Base-by-base conservation (phyloP, 2,113 vertebrate genomes). In the Pterocles orientalis region DNA sequence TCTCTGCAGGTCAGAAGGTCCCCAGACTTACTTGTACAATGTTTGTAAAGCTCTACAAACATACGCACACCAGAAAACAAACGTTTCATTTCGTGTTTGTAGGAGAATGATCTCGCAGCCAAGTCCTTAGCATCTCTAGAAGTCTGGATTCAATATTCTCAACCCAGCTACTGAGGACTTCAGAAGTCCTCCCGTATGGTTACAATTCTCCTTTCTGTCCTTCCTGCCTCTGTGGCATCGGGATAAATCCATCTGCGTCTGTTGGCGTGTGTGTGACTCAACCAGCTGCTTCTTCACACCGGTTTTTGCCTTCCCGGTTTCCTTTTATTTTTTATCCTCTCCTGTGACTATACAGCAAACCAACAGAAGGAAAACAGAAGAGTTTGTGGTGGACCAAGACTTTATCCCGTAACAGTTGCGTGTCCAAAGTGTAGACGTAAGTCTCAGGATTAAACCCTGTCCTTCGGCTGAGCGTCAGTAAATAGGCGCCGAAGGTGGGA, bases 11-110 rank as follows among this genome's bases (percentile, higher is more conserved):
- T 57, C 62, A n/a, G 62, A 57, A 69, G 26, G 21, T 39, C 29
- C 18, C 5, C 5, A 26, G 48, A 9, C 12, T 47, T 29, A 2
- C 10, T 58, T 45, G 9, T 39, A 29, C 43, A 36, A 3, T 12
- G 23, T 7, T 4, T 6, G 24, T 36, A 34, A 33, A 88, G 58
- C 19, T 33, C 58, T 31, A 12, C 45, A 48, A 9, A 57, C 24
- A 8, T 3, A 9, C 0, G 5, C 14, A 3, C 43, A 12, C 10
- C 45, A 23, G 50, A 47, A n/a, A 57, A 10, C 24, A 34, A 24
- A 28, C 0, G 0, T 9, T 12, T 18, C 6, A 3, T 41, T 28
- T 33, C 31, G 48, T 16, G 48, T 28, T 51, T 31, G 12, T 28
- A 48, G 56, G 53, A 62, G 24, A 33, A 45, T 3, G 36, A 25